These are phyloP conservation scores for Hemicordylus capensis DNA, from an alignment of 2,113 vertebrate species.

Conservation along the genomic window DNA sequence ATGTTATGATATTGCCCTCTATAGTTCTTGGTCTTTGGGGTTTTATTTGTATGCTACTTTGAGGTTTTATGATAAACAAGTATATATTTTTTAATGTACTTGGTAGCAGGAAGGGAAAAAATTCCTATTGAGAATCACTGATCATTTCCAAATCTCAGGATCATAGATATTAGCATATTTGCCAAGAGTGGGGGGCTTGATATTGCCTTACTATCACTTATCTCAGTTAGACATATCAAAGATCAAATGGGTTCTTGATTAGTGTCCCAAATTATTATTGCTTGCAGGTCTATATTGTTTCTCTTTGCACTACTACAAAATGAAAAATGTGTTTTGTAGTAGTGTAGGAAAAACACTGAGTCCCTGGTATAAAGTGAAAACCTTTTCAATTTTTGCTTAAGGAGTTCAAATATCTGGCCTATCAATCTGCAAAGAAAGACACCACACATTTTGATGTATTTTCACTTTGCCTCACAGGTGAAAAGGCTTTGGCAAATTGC, in stretches of 20 bases:
- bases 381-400: slow-evolving; percentile 19
- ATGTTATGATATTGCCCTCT: too few relatives aligned
- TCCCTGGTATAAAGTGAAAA: neutral
- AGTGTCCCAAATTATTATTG: neutral
- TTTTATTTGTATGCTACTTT: too few relatives aligned
- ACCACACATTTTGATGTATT: neutral
- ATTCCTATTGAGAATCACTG: too few relatives aligned
- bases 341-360: neutral
- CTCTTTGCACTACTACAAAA: neutral
- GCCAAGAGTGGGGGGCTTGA: neutral
- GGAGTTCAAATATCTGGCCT: neutral
- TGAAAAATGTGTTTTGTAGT: neutral
- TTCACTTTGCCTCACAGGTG: slow-evolving; percentile 16
- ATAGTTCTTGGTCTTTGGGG: too few relatives aligned
- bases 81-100: too few relatives aligned
- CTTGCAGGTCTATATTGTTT: neutral
- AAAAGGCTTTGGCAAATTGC: slow-evolving; percentile 1
- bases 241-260: neutral
- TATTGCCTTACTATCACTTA: too few relatives aligned
- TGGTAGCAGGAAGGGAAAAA: too few relatives aligned
- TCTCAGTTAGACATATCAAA: neutral
- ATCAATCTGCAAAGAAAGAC: neutral
- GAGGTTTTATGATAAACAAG: too few relatives aligned
- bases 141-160: too few relatives aligned
- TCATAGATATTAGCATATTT: neutral